Base-by-base conservation (phyloP, 2,797 vertebrate species). In the Lepus townsendii region DNA sequence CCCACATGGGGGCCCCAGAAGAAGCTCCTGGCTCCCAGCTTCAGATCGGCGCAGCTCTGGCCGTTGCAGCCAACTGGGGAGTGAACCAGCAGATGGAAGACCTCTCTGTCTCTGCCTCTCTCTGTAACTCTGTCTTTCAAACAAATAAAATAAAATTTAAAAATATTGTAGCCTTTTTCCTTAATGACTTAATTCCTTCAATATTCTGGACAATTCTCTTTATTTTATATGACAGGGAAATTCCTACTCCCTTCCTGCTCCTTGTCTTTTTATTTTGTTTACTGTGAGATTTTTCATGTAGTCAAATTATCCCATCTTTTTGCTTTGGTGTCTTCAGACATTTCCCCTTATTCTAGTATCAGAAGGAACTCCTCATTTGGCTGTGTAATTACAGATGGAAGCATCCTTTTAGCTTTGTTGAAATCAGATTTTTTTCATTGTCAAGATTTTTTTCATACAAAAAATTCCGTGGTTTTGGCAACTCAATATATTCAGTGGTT, bases 391-490 rank as follows among this genome's bases (percentile, higher is more conserved):
- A 22, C 22, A 84, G 35, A 42, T 66, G 7, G 35, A 66, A 50
- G 22, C 26, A 65, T 27, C 54, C 17, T 52, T 77, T 63, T 57
- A 71, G 32, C 30, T 73, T 90, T 47, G 52, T 62, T 86, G 35
- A 80, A 80, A 79, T 84, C 50, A 72, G n/a, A n/a, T 54, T 90
- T 85, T 71, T 24, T 85, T 73, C 17, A 11, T 27, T 90, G 47
- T 27, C 22, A 79, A 78, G 20, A 66, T 47, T 79, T 16, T 63
- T 68, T 83, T 24, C n/a, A 35, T 42, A 60, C 30, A 22, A 75
- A 91, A 38, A 52, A 54, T 7, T 11, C 24, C 50, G 50, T 35
- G 52, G 42, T 52, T 76, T 90, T 80, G 60, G 20, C 60, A 38
- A 68, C 65, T 78, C 1, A 5, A 26, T 90, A 57, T 62, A 8